These are phyloP conservation scores for Agapetus fuscipes DNA, from an alignment of 2,888 invertebrate species.

Conservation along the genomic window DNA sequence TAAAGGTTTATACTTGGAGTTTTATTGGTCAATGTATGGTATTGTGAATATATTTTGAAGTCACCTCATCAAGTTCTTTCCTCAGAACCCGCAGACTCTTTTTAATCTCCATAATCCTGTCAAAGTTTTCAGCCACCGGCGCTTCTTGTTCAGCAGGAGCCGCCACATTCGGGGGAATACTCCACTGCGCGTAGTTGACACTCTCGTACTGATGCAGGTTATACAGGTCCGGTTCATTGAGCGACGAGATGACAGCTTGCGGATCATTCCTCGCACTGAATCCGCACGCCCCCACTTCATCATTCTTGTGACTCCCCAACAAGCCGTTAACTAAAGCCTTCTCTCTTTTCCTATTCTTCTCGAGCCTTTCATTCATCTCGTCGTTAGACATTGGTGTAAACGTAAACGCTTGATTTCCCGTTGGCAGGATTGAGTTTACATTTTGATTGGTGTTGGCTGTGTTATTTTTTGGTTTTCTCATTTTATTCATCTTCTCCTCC, in stretches of 20 bases:
- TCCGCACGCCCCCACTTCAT: not conserved
- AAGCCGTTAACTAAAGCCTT: not conserved
- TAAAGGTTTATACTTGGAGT: no score
- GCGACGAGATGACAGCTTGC: not conserved
- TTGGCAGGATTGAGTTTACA: not conserved
- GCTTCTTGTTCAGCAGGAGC: not conserved
- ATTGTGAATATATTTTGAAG: no score
- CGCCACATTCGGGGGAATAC: not conserved
- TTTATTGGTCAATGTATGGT: no score
- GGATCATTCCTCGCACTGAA: not conserved
- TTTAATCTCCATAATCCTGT: constrained; percentile 38
- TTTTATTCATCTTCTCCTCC: constrained; percentile 20
- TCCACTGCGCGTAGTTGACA: constrained; percentile 6
- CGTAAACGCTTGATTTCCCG: not conserved
- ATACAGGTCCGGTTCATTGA: not conserved
- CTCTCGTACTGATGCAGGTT: constrained; percentile 11
- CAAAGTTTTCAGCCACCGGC: constrained; percentile 18
- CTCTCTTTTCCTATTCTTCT: not conserved
- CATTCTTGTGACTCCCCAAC: not conserved
- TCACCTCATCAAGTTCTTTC: constrained; percentile 38
- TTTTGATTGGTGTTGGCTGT: not conserved
- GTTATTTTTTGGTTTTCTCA: constrained; percentile 15
- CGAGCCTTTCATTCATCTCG: constrained; percentile 14
- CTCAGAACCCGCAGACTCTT: constrained; percentile 34
- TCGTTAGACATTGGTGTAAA: constrained; percentile 30